These are phyloP conservation scores for Pachyrhynchus sulphureomaculatus DNA, from an alignment of 1,140 invertebrate genomes.

Conservation along the genomic window DNA sequence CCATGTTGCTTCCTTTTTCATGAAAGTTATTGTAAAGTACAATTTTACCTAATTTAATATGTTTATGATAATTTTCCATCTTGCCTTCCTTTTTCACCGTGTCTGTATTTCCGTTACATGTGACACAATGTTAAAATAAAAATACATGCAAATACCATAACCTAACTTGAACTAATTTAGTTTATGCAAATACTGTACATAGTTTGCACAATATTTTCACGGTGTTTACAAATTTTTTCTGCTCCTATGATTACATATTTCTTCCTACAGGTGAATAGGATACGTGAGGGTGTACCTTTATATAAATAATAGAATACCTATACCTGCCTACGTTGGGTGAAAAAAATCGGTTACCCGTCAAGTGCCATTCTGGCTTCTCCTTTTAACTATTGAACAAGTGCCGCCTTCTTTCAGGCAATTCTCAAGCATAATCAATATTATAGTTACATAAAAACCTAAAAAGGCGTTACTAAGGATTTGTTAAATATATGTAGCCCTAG, in stretches of 20 bases:
- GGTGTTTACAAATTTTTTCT: too few relatives aligned
- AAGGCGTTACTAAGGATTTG: constrained; percentile 26
- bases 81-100: too few relatives aligned
- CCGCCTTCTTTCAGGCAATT: constrained; percentile 16
- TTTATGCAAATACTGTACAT: too few relatives aligned
- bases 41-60: too few relatives aligned
- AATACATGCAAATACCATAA: too few relatives aligned
- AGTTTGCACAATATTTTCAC: too few relatives aligned
- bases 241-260: background rate
- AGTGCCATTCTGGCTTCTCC: constrained; percentile 28
- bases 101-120: too few relatives aligned
- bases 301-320: constrained; percentile 4
- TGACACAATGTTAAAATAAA: too few relatives aligned
- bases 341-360: constrained; percentile 25
- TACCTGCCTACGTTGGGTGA: constrained; percentile 10
- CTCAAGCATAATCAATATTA: constrained; percentile 25
- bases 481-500: constrained; percentile 20
- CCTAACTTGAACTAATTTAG: too few relatives aligned
- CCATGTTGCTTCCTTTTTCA: too few relatives aligned
- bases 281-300: constrained; percentile 11
- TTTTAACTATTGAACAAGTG: constrained; percentile 20
- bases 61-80: too few relatives aligned
- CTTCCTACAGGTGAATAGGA: background rate
- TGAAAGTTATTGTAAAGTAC: too few relatives aligned
- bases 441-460: constrained; percentile 28